phyloP scores from a whole-genome alignment of 1,140 invertebrate genomes.

The Brachionus asplanchnoidis region DNA sequence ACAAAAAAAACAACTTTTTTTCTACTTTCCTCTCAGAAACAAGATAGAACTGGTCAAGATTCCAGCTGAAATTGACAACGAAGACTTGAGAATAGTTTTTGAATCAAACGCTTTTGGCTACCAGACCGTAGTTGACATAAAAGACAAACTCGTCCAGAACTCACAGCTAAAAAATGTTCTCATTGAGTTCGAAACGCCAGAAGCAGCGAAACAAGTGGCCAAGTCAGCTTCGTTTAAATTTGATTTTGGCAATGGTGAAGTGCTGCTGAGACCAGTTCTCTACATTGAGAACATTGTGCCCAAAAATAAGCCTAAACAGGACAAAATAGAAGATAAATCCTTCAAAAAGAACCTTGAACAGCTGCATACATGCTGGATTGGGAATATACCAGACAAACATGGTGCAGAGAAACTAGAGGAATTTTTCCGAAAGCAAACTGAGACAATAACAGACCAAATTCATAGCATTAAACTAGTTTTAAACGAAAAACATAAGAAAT shows the following conservation, averaged over 20 bases:
- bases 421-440: neutral
- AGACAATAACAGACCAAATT: neutral
- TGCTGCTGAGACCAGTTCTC: neutral
- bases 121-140: neutral
- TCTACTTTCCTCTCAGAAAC: neutral
- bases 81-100: neutral
- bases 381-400: neutral
- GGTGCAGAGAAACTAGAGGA: neutral
- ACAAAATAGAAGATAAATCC: neutral
- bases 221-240: neutral
- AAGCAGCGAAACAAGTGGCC: neutral
- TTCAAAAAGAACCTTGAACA: neutral
- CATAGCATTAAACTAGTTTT: neutral
- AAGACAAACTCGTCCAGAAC: neutral
- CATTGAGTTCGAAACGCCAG: neutral
- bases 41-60: neutral
- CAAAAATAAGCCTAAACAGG: neutral
- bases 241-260: neutral
- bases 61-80: neutral
- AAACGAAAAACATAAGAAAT: neutral
- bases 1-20: too few species aligned
- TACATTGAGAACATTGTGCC: neutral
- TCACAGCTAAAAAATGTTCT: neutral
- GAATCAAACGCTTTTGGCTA: slow-evolving; percentile 1
- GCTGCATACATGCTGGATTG: neutral